These are phyloP conservation scores for Temnothorax ravouxi DNA, from an alignment of 2,888 invertebrate species.

Conservation along the genomic window DNA sequence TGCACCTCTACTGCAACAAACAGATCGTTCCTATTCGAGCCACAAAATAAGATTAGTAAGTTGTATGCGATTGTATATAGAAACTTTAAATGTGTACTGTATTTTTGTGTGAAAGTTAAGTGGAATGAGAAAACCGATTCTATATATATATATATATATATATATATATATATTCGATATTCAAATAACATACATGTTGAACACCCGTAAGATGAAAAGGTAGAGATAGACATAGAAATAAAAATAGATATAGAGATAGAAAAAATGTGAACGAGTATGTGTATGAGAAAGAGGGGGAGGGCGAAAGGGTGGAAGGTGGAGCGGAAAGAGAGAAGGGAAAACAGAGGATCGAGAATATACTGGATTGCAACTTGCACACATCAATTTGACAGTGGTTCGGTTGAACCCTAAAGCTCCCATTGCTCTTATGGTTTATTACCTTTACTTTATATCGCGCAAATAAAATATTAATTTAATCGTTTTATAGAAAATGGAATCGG, in stretches of 20 bases:
- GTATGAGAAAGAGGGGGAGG: not conserved
- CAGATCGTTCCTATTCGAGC: constrained; percentile 23
- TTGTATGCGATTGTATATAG: not conserved
- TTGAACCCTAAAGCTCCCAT: not conserved
- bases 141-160: not conserved
- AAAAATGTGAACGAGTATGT: not conserved
- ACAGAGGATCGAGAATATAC: not conserved
- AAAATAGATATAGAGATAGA: not conserved
- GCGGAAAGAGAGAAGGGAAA: not conserved
- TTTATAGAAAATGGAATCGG: not conserved
- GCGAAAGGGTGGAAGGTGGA: not conserved
- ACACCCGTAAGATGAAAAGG: not conserved
- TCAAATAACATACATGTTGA: constrained; percentile 12
- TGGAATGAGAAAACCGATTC: not conserved
- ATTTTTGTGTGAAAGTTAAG: constrained; percentile 32
- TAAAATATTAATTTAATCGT: constrained; percentile 7
- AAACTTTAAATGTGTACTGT: constrained; percentile 31
- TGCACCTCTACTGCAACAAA: constrained; percentile 14
- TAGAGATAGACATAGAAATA: not conserved
- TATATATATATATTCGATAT: constrained; percentile 5
- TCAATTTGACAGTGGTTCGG: not conserved
- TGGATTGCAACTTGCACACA: not conserved
- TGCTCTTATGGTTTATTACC: not conserved
- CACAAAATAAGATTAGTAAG: constrained; percentile 12
- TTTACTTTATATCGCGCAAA: not conserved